Percentiles rank a stretch among this genome's conserved stretches.
These are phyloP conservation scores for Trichoplax adhaerens DNA, from an alignment of 37 sponge, comb jelly and placozoan species.

Conservation along the genomic window DNA sequence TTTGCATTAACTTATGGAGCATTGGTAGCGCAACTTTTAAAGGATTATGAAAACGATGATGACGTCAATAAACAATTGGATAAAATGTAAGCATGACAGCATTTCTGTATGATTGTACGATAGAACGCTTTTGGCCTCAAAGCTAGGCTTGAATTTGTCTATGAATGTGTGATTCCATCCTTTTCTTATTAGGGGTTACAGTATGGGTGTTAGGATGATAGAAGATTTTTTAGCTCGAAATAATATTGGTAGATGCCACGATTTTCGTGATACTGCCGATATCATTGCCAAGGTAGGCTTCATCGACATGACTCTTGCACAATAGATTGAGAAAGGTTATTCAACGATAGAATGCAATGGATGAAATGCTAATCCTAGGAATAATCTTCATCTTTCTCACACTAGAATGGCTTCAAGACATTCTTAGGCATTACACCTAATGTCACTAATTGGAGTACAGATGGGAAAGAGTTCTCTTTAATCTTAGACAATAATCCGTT, in stretches of 20 bases:
- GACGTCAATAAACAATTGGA: constrained; percentile 94
- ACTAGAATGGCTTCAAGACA: constrained; percentile 79
- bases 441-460: constrained; percentile 72
- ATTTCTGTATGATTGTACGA: neutral
- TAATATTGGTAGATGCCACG: constrained; percentile 51
- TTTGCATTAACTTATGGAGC: constrained; percentile 93
- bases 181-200: constrained; percentile 60
- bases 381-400: neutral
- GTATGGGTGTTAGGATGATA: constrained; percentile 83
- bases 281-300: constrained; percentile 54
- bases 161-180: neutral
- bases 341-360: neutral
- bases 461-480: constrained; percentile 63
- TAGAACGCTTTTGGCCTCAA: neutral
- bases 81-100: constrained; percentile 44
- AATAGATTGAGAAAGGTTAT: neutral
- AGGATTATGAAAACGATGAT: constrained; percentile 81
- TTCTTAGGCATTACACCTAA: constrained; percentile 74
- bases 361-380: neutral
- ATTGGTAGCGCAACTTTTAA: constrained; percentile 84
- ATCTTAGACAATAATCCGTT: constrained; percentile 84
- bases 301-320: neutral
- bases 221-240: constrained; percentile 89
- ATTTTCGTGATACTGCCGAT: constrained; percentile 75
- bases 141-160: neutral